Conservation (phyloP, 2,888 invertebrate species). For the Aleiodes testaceus region DNA sequence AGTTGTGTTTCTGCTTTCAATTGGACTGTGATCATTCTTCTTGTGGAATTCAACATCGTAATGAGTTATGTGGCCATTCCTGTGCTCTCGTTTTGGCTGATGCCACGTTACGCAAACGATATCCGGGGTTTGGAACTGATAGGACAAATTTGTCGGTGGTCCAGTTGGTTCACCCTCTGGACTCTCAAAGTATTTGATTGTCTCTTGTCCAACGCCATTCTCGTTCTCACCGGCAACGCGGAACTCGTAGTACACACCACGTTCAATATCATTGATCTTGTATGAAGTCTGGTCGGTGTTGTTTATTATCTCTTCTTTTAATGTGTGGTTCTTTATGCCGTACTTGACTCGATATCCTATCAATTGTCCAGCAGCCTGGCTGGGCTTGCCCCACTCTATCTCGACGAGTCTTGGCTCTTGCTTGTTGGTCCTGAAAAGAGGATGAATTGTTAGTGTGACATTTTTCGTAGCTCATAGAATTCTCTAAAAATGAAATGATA, state of each 20-base stretch:
- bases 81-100: slow-evolving; percentile 86
- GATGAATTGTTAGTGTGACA: neutral
- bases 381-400: slow-evolving; percentile 95
- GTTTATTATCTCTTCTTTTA: slow-evolving; percentile 83
- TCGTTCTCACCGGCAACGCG: slow-evolving; percentile 96
- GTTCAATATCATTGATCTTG: slow-evolving; percentile 86
- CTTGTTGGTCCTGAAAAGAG: slow-evolving; percentile 80
- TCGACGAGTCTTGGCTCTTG: slow-evolving; percentile 89
- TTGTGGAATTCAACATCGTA: slow-evolving; percentile 96
- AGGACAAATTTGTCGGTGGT: slow-evolving; percentile 88
- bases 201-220: slow-evolving; percentile 96
- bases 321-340: slow-evolving; percentile 87
- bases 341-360: slow-evolving; percentile 90
- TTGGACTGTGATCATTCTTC: slow-evolving; percentile 86
- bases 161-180: slow-evolving; percentile 95
- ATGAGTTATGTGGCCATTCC: slow-evolving; percentile 94
- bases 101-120: slow-evolving; percentile 94
- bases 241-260: slow-evolving; percentile 97
- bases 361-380: slow-evolving; percentile 90
- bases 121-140: slow-evolving; percentile 93
- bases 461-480: too few species aligned
- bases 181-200: slow-evolving; percentile 91
- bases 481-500: too few species aligned
- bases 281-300: slow-evolving; percentile 81
- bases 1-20: slow-evolving; percentile 78